Evolutionary conservation across 2,113 vertebrate species (phyloP).

Genomic region (Hucho hucho): DNA sequence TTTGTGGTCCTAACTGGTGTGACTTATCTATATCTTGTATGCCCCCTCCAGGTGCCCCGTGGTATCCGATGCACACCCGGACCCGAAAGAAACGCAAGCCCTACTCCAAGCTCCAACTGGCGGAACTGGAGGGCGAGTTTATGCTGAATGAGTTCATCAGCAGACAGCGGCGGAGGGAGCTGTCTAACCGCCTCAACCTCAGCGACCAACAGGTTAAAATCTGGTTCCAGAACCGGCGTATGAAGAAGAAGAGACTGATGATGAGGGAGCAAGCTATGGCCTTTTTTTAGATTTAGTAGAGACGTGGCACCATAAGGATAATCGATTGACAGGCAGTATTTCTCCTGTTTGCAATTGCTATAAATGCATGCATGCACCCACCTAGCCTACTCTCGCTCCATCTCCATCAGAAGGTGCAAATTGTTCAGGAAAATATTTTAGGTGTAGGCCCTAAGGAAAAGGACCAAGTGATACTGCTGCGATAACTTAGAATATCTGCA

Average conservation of each 20-base stretch:
- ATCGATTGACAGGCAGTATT: conserved; percentile 55
- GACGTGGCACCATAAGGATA: conserved; percentile 59
- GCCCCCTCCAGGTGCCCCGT: conserved; percentile 85
- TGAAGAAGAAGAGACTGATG: conserved; percentile 99
- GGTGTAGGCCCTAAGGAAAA: conserved; percentile 33
- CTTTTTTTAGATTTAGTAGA: conserved; percentile 82
- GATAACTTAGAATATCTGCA: conserved; percentile 19
- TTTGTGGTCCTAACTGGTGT: conserved; percentile 41
- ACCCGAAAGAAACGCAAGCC: conserved; percentile 97
- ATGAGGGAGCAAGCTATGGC: conserved; percentile 94
- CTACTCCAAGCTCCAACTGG: conserved; percentile 94
- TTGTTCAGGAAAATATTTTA: conserved; percentile 34
- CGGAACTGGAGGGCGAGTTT: conserved; percentile 96
- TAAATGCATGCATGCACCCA: conserved; percentile 55
- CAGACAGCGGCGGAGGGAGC: conserved; percentile 93
- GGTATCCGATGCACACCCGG: conserved; percentile 96
- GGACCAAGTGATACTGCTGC: conserved; percentile 18
- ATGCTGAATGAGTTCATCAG: conserved; percentile 99
- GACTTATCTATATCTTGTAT: conserved; percentile 57
- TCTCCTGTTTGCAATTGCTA: conserved; percentile 55
- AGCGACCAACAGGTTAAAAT: conserved; percentile 99
- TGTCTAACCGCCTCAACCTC: conserved; percentile 95
- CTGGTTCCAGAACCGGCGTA: conserved; percentile 97
- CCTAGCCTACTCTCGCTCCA: conserved; percentile 43
- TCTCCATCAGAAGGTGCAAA: conserved; percentile 30